Evolutionary conservation across 2,888 invertebrate species (phyloP).

Genomic region (Chymomyza amoena): DNA sequence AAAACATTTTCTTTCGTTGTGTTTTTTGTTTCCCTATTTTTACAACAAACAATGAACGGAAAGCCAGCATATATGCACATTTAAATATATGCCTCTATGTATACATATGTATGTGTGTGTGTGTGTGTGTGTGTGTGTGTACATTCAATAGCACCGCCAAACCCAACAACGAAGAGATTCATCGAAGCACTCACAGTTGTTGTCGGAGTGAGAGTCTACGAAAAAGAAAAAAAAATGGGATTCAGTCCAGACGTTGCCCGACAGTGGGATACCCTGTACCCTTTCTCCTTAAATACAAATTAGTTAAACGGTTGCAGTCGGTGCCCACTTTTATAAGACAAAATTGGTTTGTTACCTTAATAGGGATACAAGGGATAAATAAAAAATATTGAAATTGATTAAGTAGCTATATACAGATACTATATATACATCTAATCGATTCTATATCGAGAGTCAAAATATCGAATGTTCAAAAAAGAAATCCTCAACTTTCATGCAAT

Average conservation of each 20-base stretch:
- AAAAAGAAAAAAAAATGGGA: conserved; percentile 38
- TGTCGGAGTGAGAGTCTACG: conserved; percentile 20
- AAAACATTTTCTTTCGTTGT: not conserved
- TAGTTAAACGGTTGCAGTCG: no score
- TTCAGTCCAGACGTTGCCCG: not conserved
- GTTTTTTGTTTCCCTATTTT: conserved; percentile 3
- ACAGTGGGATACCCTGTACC: not conserved
- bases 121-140: conserved; percentile 17
- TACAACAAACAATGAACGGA: conserved; percentile 9
- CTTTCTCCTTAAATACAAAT: no score
- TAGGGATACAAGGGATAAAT: no score
- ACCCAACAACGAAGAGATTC: conserved; percentile 22
- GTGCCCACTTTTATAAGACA: no score
- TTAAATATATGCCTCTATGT: not conserved
- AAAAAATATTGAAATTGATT: no score
- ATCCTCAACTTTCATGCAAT: no score
- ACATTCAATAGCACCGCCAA: conserved; percentile 1
- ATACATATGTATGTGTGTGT: not conserved
- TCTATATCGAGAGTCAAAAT: no score
- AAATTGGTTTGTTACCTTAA: no score
- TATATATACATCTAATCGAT: no score
- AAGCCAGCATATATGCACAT: conserved; percentile 1
- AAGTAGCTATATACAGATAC: no score
- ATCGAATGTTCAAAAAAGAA: no score
- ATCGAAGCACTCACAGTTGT: conserved; percentile 37